A percentile compares a stretch with the other conserved stretches of the same genome.
phyloP scores from a whole-genome alignment of 1,140 invertebrate genomes.

The Papilio machaon region DNA sequence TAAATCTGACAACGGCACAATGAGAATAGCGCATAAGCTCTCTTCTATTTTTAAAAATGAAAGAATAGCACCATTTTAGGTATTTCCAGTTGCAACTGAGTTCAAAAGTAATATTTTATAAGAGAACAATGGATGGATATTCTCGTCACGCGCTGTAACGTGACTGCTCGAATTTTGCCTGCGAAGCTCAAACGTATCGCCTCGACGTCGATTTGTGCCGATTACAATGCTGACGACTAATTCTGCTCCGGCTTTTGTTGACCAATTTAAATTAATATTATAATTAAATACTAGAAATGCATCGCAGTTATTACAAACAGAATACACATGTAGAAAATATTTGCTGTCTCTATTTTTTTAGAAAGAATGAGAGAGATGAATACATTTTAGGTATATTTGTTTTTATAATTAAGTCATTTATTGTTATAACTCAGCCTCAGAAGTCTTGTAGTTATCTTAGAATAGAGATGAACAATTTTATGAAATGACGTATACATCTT shows the following conservation, averaged over 20 bases:
- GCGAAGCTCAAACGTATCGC: not conserved
- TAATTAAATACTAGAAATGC: not conserved
- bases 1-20: not conserved
- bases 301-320: too few relatives aligned
- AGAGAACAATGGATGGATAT: conserved; percentile 15
- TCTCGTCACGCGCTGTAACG: conserved; percentile 25
- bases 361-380: too few relatives aligned
- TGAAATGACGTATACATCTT: too few relatives aligned
- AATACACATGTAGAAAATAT: too few relatives aligned
- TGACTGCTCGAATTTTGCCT: conserved; percentile 25
- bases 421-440: too few relatives aligned
- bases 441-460: too few relatives aligned
- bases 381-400: too few relatives aligned
- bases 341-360: too few relatives aligned
- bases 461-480: too few relatives aligned
- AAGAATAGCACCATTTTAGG: conserved; percentile 13
- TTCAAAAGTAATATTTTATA: conserved; percentile 32
- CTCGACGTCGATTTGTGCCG: conserved; percentile 5
- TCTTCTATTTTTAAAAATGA: conserved; percentile 22
- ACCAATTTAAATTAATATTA: not conserved
- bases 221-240: conserved; percentile 11
- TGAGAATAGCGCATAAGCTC: not conserved
- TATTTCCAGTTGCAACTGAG: conserved; percentile 15
- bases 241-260: not conserved
- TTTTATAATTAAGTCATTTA: too few relatives aligned